Evolutionary conservation across 1,140 invertebrate genomes (phyloP).

Genomic region (Drosophila aff.): DNA sequence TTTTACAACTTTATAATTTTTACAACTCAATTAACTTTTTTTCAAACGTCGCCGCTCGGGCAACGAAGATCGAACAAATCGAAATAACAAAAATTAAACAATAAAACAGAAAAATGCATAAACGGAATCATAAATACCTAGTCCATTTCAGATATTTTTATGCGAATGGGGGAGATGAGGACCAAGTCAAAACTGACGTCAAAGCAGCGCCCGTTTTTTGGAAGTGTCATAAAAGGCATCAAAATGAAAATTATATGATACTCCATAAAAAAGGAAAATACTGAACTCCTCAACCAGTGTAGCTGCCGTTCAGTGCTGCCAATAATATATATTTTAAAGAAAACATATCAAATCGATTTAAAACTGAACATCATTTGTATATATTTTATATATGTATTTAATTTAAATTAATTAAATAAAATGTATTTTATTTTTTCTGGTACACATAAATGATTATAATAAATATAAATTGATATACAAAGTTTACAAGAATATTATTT

Average conservation of each 20-base stretch:
- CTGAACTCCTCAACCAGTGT: background rate
- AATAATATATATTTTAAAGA: background rate
- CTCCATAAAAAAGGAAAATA: constrained; percentile 33
- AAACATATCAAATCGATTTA: background rate
- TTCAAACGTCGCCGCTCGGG: constrained; percentile 61
- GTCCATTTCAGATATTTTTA: constrained; percentile 55
- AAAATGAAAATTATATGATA: constrained; percentile 76
- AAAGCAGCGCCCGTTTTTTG: constrained; percentile 47
- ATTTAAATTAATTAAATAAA: background rate
- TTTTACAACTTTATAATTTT: constrained; percentile 84
- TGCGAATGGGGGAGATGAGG: constrained; percentile 39
- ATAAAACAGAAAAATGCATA: constrained; percentile 80
- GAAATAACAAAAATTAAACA: constrained; percentile 71
- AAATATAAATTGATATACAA: too few relatives aligned
- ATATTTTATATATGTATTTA: background rate
- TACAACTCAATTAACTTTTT: constrained; percentile 83
- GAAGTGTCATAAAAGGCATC: constrained; percentile 81
- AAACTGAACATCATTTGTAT: too few relatives aligned
- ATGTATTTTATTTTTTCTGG: background rate
- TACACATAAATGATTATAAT: background rate
- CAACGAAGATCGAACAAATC: constrained; percentile 43
- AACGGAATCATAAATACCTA: constrained; percentile 82
- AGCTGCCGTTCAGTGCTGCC: background rate
- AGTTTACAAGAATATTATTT: too few relatives aligned
- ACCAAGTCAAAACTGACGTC: constrained; percentile 55